Evolutionary conservation across 2,888 invertebrate genomes (phyloP).

Genomic region (Eurytoma californica): DNA sequence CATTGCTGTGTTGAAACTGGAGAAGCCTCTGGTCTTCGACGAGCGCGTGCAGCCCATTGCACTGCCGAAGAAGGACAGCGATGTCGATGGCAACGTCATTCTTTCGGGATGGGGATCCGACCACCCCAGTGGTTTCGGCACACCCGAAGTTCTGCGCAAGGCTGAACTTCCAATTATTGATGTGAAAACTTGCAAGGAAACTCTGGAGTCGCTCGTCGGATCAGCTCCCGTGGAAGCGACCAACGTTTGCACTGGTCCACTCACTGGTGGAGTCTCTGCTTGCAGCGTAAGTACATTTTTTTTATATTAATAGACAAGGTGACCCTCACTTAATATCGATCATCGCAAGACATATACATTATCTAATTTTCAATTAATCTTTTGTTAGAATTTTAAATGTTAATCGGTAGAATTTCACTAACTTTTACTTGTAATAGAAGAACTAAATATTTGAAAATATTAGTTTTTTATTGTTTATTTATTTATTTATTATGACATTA

Average conservation of each 20-base stretch:
- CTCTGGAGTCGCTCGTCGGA: constrained; percentile 61
- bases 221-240: constrained; percentile 61
- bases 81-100: constrained; percentile 67
- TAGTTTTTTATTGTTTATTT: no score
- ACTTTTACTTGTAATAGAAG: no score
- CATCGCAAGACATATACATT: no score
- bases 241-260: constrained; percentile 65
- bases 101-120: constrained; percentile 76
- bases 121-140: constrained; percentile 55
- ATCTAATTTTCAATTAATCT: no score
- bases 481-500: no score
- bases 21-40: constrained; percentile 66
- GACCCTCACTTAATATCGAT: no score
- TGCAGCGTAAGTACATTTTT: constrained; percentile 60
- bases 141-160: constrained; percentile 68
- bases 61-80: constrained; percentile 67
- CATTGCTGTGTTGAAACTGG: constrained; percentile 76
- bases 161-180: constrained; percentile 65
- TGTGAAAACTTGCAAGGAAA: constrained; percentile 59
- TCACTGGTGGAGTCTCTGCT: constrained; percentile 59
- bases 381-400: no score
- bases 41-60: constrained; percentile 69
- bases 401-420: no score
- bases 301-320: neutral
- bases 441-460: no score